phyloP scores from a whole-genome alignment of 2,113 vertebrate species.

The Edolisoma coerulescens region DNA sequence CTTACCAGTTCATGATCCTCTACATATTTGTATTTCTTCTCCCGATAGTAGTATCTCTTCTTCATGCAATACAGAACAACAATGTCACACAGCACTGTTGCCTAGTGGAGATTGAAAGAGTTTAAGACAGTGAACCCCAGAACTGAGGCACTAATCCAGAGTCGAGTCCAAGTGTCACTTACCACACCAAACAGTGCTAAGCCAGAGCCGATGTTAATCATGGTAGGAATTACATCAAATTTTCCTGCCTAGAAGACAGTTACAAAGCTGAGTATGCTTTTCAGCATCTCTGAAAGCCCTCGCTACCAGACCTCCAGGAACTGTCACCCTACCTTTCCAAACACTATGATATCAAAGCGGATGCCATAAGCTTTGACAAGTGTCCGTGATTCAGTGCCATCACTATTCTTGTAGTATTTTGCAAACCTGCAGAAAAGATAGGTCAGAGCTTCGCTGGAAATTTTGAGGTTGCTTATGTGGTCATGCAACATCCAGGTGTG shows the following conservation, averaged over 20 bases:
- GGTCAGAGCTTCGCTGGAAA: neutral
- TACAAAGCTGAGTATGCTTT: neutral
- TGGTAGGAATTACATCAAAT: slow-evolving; percentile 84
- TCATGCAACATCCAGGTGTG: neutral
- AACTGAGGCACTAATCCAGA: neutral
- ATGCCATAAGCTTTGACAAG: slow-evolving; percentile 87
- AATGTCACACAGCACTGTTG: slow-evolving; percentile 79
- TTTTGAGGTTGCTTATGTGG: neutral
- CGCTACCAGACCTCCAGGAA: neutral
- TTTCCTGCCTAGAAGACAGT: slow-evolving; percentile 79
- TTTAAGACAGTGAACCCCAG: neutral
- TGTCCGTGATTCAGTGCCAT: slow-evolving; percentile 71
- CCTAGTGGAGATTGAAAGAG: slow-evolving; percentile 54
- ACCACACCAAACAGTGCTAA: slow-evolving; percentile 83
- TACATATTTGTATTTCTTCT: slow-evolving; percentile 81
- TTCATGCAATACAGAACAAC: slow-evolving; percentile 80
- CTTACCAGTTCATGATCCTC: slow-evolving; percentile 79
- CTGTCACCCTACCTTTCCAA: slow-evolving; percentile 78
- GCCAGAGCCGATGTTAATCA: slow-evolving; percentile 86
- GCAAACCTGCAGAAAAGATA: slow-evolving; percentile 76
- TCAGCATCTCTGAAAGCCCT: neutral
- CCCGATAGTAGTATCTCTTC: slow-evolving; percentile 77
- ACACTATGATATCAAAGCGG: slow-evolving; percentile 85
- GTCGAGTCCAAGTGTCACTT: neutral
- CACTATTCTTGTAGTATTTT: slow-evolving; percentile 76